Evolutionary conservation across 2,797 vertebrate genomes (phyloP).

Genomic region (Enoplosus armatus): DNA sequence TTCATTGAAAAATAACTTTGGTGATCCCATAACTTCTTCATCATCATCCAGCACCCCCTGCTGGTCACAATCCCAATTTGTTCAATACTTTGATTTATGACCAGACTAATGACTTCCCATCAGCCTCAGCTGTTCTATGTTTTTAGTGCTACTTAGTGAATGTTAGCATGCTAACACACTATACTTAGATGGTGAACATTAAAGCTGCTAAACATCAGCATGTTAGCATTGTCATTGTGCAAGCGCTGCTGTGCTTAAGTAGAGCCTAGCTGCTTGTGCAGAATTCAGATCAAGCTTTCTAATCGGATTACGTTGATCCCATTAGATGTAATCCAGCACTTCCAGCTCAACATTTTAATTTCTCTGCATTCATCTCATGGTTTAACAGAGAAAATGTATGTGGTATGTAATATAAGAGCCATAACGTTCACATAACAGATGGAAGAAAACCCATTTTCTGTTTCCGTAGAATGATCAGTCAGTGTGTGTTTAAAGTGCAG

Average conservation of each 20-base stretch:
- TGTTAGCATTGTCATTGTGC: background rate
- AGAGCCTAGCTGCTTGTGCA: background rate
- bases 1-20: background rate
- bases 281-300: too few relatives aligned
- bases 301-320: background rate
- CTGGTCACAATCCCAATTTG: background rate
- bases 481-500: background rate
- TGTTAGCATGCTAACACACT: background rate
- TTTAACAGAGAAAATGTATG: background rate
- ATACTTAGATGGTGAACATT: background rate
- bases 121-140: background rate
- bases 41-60: background rate
- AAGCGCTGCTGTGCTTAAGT: background rate
- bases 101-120: background rate
- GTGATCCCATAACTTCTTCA: background rate
- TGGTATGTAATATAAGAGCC: background rate
- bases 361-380: background rate
- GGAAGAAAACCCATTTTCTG: background rate
- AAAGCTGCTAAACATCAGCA: background rate
- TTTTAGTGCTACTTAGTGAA: background rate
- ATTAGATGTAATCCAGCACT: background rate
- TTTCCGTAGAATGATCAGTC: background rate
- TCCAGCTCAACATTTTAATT: background rate
- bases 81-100: background rate
- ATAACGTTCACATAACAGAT: background rate